phyloP scores from a whole-genome alignment of 2,113 vertebrate genomes.

The pig (Sus scrofa) region DNA sequence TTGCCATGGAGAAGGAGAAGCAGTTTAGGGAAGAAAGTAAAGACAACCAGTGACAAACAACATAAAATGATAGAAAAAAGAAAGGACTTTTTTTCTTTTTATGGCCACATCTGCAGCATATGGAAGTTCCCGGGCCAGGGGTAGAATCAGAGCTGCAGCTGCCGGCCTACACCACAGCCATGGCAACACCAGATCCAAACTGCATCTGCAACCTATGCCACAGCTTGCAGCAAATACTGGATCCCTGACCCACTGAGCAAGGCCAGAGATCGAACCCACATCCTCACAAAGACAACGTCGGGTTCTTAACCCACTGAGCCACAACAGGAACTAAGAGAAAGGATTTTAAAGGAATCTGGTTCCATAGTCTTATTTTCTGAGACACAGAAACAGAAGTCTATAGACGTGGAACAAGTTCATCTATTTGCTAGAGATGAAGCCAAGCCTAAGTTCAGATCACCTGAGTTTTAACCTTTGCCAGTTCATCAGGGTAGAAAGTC shows the following conservation, averaged over 20 bases:
- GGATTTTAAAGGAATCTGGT: background rate
- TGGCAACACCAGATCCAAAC: too few relatives aligned
- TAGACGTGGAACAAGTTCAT: background rate
- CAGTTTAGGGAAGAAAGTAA: background rate
- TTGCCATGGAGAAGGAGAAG: background rate
- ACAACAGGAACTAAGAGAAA: background rate
- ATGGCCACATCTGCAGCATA: too few relatives aligned
- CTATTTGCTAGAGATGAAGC: constrained; percentile 31
- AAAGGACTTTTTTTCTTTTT: too few relatives aligned
- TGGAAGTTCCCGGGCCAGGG: too few relatives aligned
- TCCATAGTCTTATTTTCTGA: background rate
- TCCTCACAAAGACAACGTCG: too few relatives aligned
- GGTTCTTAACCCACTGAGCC: too few relatives aligned
- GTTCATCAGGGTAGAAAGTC: background rate
- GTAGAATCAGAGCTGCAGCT: too few relatives aligned
- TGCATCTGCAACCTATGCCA: too few relatives aligned
- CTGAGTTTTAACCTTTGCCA: background rate
- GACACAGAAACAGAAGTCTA: background rate
- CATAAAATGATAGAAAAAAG: background rate
- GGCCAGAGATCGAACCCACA: too few relatives aligned
- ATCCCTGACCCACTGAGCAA: too few relatives aligned
- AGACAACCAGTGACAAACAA: background rate
- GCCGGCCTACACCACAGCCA: too few relatives aligned
- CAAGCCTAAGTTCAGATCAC: background rate
- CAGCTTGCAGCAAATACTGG: too few relatives aligned